Evolutionary conservation across 2,113 vertebrate species (phyloP).

Genomic region (Psilopsiagon aurifrons): DNA sequence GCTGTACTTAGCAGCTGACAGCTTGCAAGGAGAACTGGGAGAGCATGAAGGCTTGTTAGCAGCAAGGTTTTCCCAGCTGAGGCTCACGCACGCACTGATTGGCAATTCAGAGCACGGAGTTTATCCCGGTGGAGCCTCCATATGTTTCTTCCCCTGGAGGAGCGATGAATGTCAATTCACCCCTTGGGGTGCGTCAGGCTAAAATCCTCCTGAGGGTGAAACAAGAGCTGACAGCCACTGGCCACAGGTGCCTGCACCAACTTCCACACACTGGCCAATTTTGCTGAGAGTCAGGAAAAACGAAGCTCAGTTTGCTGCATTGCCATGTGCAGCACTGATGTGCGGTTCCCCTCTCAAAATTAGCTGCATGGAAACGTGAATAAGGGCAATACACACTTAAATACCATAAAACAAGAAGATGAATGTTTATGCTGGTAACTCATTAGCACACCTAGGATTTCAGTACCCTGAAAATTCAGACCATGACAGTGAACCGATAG

Average conservation of each 20-base stretch:
- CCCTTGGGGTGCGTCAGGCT: conserved; percentile 48
- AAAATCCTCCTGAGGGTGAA: conserved; percentile 55
- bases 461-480: background rate
- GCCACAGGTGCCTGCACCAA: conserved; percentile 48
- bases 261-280: background rate
- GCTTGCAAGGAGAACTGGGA: conserved; percentile 54
- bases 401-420: background rate
- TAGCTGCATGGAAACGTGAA: background rate
- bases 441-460: background rate
- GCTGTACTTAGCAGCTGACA: conserved; percentile 54
- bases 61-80: conserved; percentile 62
- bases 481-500: fast-evolving
- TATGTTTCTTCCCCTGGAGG: conserved; percentile 68
- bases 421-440: background rate
- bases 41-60: conserved; percentile 69
- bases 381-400: fast-evolving
- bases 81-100: conserved; percentile 42
- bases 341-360: background rate
- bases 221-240: conserved; percentile 54
- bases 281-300: background rate
- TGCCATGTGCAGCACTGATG: fast-evolving
- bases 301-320: fast-evolving
- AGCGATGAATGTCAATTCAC: conserved; percentile 70
- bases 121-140: conserved; percentile 54
- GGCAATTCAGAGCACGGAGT: conserved; percentile 54